These are phyloP conservation scores for Cerceris rybyensis DNA, from an alignment of 2,888 invertebrate genomes.

Conservation along the genomic window DNA sequence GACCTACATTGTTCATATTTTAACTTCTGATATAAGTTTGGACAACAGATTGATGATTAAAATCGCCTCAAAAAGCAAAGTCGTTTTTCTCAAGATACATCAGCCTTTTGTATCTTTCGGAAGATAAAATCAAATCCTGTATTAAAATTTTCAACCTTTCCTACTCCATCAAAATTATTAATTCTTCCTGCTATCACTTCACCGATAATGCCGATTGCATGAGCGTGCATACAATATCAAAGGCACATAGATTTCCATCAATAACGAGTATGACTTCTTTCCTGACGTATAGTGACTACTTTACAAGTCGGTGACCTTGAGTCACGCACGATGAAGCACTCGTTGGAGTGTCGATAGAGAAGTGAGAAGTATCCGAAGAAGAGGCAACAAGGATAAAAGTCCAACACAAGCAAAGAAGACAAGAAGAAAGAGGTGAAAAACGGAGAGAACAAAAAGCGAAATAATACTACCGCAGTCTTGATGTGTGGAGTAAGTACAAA, in stretches of 20 bases:
- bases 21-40: too few species aligned
- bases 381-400: slow-evolving; percentile 32
- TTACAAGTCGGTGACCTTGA: slow-evolving; percentile 69
- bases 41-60: too few species aligned
- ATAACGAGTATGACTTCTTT: slow-evolving; percentile 13
- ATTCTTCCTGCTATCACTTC: slow-evolving; percentile 9
- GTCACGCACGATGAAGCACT: slow-evolving; percentile 68
- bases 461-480: slow-evolving; percentile 2
- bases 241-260: slow-evolving; percentile 9
- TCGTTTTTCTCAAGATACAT: neutral
- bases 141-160: neutral
- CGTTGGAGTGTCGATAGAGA: slow-evolving; percentile 43
- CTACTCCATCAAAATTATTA: slow-evolving; percentile 12
- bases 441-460: slow-evolving; percentile 9
- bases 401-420: slow-evolving; percentile 34
- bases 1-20: too few species aligned
- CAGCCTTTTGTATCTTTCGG: too few species aligned
- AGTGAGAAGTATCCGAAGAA: slow-evolving; percentile 32
- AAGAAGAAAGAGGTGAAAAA: slow-evolving; percentile 22
- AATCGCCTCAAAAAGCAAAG: too few species aligned
- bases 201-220: slow-evolving; percentile 33
- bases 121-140: neutral
- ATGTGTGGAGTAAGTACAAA: slow-evolving; percentile 13
- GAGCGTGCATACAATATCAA: slow-evolving; percentile 7
- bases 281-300: slow-evolving; percentile 26